Evolutionary conservation across 2,888 invertebrate genomes (phyloP).

Genomic region (Colletes collaris): DNA sequence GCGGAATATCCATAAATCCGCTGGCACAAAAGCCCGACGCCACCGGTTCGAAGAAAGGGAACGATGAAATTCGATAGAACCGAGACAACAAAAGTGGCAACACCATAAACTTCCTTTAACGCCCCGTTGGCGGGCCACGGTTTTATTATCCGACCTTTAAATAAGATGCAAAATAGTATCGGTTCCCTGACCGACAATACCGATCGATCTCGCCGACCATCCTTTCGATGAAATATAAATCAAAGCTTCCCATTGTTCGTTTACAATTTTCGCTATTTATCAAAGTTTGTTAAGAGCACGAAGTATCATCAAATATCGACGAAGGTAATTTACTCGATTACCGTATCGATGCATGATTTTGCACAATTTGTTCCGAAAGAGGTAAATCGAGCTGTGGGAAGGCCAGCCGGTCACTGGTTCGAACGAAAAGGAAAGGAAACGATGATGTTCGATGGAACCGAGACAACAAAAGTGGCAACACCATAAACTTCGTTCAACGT

Average conservation of each 20-base stretch:
- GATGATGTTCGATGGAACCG: background rate
- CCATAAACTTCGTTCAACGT: constrained; percentile 1
- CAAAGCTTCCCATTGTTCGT: background rate
- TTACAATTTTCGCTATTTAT: too few relatives aligned
- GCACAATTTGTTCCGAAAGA: too few relatives aligned
- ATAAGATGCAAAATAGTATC: constrained; percentile 50
- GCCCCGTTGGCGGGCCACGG: background rate
- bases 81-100: constrained; percentile 7
- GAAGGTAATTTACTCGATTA: too few relatives aligned
- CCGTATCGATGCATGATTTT: too few relatives aligned
- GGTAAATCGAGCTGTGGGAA: too few relatives aligned
- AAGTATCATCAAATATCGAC: too few relatives aligned
- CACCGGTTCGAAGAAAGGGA: background rate
- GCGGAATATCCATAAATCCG: constrained; percentile 23
- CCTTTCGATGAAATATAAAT: constrained; percentile 59
- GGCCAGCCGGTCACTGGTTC: too few relatives aligned
- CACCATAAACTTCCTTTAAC: constrained; percentile 2
- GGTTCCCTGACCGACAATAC: constrained; percentile 33
- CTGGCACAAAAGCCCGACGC: background rate
- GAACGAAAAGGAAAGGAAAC: background rate
- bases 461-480: constrained; percentile 9
- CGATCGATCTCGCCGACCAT: constrained; percentile 44
- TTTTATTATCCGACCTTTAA: constrained; percentile 1
- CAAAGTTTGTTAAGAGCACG: too few relatives aligned
- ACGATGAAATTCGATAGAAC: background rate